Percentiles rank a stretch among this genome's conserved stretches.
Evolutionary conservation across 2,113 vertebrate species (phyloP).

Genomic region (Otus sunia): DNA sequence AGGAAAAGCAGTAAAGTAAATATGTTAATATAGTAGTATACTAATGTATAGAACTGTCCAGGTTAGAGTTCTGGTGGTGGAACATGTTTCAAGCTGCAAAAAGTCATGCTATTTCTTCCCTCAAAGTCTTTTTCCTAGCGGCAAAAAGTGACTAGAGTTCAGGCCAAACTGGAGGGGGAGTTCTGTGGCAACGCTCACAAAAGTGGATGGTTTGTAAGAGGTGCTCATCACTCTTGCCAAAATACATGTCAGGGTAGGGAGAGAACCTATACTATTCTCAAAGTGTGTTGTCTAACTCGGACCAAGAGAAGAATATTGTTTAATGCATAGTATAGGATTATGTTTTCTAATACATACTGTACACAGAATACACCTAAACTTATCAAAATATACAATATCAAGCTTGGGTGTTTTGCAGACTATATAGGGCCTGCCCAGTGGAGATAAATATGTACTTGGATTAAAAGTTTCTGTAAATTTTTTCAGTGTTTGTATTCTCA

Average conservation of each 20-base stretch:
- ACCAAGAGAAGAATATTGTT: not conserved
- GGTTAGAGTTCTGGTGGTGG: not conserved
- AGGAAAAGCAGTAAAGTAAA: not conserved
- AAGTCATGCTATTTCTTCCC: not conserved
- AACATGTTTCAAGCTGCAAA: not conserved
- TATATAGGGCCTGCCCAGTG: not conserved
- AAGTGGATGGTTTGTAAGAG: not conserved
- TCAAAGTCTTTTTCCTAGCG: not conserved
- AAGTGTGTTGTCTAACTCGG: not conserved
- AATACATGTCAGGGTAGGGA: fast-evolving
- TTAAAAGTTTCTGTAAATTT: not conserved
- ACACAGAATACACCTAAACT: not conserved
- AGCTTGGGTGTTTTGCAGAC: not conserved
- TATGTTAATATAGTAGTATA: not conserved
- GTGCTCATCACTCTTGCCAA: not conserved
- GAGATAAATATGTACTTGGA: not conserved
- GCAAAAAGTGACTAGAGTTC: not conserved
- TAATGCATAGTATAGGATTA: not conserved
- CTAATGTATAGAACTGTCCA: not conserved
- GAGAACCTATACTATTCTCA: fast-evolving
- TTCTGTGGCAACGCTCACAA: not conserved
- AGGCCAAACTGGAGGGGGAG: not conserved
- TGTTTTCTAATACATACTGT: not conserved
- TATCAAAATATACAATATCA: not conserved
- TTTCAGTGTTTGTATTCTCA: not conserved